Percentiles rank a stretch among this genome's conserved stretches.
phyloP scores from a whole-genome alignment of 1,140 invertebrate genomes.

The Drosophila kepulauana region DNA sequence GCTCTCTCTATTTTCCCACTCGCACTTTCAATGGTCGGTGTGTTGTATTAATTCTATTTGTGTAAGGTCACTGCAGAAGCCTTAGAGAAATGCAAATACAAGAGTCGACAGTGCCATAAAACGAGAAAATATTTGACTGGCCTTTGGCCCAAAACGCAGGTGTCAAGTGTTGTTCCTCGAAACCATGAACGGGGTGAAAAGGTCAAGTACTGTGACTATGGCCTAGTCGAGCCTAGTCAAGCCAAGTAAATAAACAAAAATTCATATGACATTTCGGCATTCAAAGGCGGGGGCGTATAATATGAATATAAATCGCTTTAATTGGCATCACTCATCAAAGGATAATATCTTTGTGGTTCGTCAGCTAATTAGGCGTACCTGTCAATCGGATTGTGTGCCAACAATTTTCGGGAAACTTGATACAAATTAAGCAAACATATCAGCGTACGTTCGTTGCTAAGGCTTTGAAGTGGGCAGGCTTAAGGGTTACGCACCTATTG shows the following conservation, averaged over 20 bases:
- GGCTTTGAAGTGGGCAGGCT: constrained; percentile 31
- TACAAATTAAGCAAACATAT: constrained; percentile 65
- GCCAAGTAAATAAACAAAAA: constrained; percentile 43
- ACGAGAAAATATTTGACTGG: constrained; percentile 47
- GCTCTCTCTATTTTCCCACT: neutral
- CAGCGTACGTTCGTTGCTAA: constrained; percentile 49
- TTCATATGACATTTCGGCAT: neutral
- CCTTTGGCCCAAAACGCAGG: constrained; percentile 42
- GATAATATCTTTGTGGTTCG: constrained; percentile 54
- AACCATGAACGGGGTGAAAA: constrained; percentile 43
- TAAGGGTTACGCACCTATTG: constrained; percentile 36
- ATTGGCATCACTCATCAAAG: constrained; percentile 65
- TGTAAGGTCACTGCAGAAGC: constrained; percentile 52
- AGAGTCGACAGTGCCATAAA: constrained; percentile 44
- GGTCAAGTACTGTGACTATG: constrained; percentile 36
- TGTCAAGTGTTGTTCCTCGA: constrained; percentile 64
- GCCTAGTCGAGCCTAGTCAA: constrained; percentile 1
- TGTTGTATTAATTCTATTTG: constrained; percentile 48
- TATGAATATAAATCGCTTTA: constrained; percentile 63
- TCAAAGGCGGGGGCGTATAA: constrained; percentile 3
- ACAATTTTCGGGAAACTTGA: constrained; percentile 38
- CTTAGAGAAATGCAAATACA: constrained; percentile 60
- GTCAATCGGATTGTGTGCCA: constrained; percentile 60
- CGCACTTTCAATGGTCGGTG: neutral
- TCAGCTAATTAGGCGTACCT: constrained; percentile 64